Evolutionary conservation across 2,797 vertebrate genomes (phyloP).

Genomic region (Amblyraja radiata): DNA sequence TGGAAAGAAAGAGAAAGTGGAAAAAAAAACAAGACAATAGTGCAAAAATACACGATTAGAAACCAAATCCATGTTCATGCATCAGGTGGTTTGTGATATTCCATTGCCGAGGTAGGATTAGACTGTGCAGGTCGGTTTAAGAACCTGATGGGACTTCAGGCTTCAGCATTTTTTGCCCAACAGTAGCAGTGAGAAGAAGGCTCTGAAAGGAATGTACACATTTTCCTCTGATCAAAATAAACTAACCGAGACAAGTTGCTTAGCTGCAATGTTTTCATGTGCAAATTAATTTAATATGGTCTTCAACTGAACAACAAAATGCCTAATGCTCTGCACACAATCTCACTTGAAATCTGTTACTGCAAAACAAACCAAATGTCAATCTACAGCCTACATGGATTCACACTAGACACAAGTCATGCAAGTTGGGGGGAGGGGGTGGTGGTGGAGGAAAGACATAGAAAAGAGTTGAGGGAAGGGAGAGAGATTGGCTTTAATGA

Average conservation of each 20-base stretch:
- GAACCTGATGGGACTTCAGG: too few relatives aligned
- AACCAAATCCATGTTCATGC: too few relatives aligned
- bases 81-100: too few relatives aligned
- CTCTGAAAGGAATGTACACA: neutral
- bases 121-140: too few relatives aligned
- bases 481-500: neutral
- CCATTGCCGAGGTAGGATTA: too few relatives aligned
- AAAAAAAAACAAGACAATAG: too few relatives aligned
- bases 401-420: neutral
- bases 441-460: neutral
- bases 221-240: neutral
- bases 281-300: too few relatives aligned
- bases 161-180: too few relatives aligned
- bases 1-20: too few relatives aligned
- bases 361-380: neutral
- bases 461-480: neutral
- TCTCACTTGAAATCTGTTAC: neutral
- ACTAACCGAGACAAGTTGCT: neutral
- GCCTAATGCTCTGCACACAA: neutral
- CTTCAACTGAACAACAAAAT: neutral
- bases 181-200: too few relatives aligned
- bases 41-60: too few relatives aligned
- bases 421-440: neutral
- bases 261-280: neutral
- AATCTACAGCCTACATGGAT: neutral